Conservation (phyloP, 2,888 invertebrate genomes). For the Trypoxylon attenuatum region DNA sequence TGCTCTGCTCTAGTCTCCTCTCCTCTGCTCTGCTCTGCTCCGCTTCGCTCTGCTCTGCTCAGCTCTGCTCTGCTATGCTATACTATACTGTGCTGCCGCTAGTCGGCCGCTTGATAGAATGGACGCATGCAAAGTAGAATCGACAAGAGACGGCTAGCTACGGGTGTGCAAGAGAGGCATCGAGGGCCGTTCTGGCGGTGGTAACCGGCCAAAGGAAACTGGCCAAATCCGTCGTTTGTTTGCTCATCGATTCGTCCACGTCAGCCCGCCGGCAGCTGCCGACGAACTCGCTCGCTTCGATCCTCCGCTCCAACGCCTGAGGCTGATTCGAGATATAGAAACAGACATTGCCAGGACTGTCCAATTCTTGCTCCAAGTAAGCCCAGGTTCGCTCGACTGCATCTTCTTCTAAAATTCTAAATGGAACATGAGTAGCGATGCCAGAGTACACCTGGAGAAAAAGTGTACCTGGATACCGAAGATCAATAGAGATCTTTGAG, state of each 20-base stretch:
- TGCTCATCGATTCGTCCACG: constrained; percentile 57
- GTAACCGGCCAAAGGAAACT: constrained; percentile 44
- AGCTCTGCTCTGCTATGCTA: no score
- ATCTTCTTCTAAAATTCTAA: no score
- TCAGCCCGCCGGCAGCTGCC: constrained; percentile 39
- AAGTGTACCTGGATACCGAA: no score
- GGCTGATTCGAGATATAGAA: constrained; percentile 32
- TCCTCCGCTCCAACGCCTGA: constrained; percentile 28
- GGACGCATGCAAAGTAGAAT: constrained; percentile 57
- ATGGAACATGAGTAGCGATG: no score
- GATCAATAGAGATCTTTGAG: no score
- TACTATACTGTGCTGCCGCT: background rate
- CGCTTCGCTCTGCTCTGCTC: no score
- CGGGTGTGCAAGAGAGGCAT: constrained; percentile 9
- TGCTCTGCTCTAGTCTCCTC: no score
- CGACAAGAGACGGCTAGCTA: constrained; percentile 29
- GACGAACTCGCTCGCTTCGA: constrained; percentile 41
- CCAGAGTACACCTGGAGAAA: no score
- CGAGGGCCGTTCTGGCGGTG: constrained; percentile 23
- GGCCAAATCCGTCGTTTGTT: constrained; percentile 59
- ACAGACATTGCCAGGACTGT: constrained; percentile 2
- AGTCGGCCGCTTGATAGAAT: constrained; percentile 47
- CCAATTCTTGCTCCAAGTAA: no score
- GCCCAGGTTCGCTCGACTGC: no score
- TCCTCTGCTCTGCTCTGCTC: no score